phyloP scores from a whole-genome alignment of 1,140 invertebrate species.

The Varroa destructor region DNA sequence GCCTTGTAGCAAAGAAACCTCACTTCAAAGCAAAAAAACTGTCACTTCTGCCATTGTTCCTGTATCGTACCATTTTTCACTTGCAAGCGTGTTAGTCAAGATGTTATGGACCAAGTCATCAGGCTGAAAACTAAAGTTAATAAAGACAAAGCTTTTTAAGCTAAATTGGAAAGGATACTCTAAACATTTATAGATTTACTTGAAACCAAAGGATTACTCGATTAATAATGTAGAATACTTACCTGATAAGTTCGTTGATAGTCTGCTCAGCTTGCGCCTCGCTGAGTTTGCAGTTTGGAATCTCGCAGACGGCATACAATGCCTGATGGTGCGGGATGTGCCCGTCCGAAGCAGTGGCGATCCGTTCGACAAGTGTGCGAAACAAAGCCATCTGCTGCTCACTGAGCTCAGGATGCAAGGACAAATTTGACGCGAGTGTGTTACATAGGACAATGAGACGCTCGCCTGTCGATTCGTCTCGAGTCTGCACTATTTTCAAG shows the following conservation, averaged over 20 bases:
- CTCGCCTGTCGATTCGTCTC: constrained; percentile 10
- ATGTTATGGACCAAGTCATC: too few relatives aligned
- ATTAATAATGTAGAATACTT: not conserved
- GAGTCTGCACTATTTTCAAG: constrained; percentile 11
- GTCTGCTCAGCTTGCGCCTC: not conserved
- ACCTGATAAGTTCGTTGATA: not conserved
- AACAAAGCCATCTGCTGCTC: constrained; percentile 25
- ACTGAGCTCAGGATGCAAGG: not conserved
- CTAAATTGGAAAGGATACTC: too few relatives aligned
- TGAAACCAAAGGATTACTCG: too few relatives aligned
- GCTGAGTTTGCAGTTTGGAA: constrained; percentile 5
- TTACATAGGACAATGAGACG: constrained; percentile 1
- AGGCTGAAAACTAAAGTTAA: too few relatives aligned
- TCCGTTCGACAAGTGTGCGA: not conserved
- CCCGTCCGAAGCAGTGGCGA: not conserved
- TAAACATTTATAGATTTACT: too few relatives aligned
- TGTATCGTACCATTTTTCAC: too few relatives aligned
- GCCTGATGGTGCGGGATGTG: not conserved
- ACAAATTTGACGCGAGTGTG: constrained; percentile 6
- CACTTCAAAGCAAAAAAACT: too few relatives aligned
- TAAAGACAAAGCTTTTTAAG: too few relatives aligned
- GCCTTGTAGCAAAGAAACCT: too few relatives aligned
- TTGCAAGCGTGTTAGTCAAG: too few relatives aligned
- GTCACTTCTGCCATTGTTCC: too few relatives aligned
- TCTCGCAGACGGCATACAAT: not conserved